These are phyloP conservation scores for Manduca sexta DNA, from an alignment of 1,140 invertebrate genomes.

Conservation along the genomic window DNA sequence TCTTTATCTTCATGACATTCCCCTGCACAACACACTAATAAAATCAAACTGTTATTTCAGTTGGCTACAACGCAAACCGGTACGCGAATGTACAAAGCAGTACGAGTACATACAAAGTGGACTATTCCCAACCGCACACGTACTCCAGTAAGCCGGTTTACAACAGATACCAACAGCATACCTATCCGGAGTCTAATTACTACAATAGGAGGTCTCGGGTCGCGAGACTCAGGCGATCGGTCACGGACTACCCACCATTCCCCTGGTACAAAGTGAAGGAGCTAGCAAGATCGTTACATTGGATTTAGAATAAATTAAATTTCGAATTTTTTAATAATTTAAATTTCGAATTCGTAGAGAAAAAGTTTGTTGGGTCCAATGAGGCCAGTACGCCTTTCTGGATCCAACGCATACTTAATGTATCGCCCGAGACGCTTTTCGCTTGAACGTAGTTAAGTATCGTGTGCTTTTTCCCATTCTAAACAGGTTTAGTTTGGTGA, in stretches of 20 bases:
- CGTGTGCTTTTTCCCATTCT: slow-evolving; percentile 30
- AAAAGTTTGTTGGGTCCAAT: slow-evolving; percentile 64
- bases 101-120: slow-evolving; percentile 68
- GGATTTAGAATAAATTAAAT: slow-evolving; percentile 66
- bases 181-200: slow-evolving; percentile 51
- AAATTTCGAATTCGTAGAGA: slow-evolving; percentile 29
- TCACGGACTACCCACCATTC: slow-evolving; percentile 74
- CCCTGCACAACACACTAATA: not conserved
- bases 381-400: slow-evolving; percentile 53
- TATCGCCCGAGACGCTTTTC: slow-evolving; percentile 39
- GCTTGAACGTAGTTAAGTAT: slow-evolving; percentile 29
- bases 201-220: slow-evolving; percentile 69
- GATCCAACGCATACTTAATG: slow-evolving; percentile 57
- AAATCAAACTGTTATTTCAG: slow-evolving; percentile 13
- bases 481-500: slow-evolving; percentile 37
- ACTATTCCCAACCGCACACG: slow-evolving; percentile 65
- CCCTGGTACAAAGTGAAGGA: slow-evolving; percentile 83
- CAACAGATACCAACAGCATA: slow-evolving; percentile 60
- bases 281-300: slow-evolving; percentile 75
- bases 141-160: slow-evolving; percentile 56
- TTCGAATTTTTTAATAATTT: slow-evolving; percentile 42
- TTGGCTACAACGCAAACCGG: slow-evolving; percentile 60
- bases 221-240: slow-evolving; percentile 59
- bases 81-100: slow-evolving; percentile 55
- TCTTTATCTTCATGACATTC: no score